phyloP scores from a whole-genome alignment of 2,888 invertebrate genomes.

The Oeneis ivallda region DNA sequence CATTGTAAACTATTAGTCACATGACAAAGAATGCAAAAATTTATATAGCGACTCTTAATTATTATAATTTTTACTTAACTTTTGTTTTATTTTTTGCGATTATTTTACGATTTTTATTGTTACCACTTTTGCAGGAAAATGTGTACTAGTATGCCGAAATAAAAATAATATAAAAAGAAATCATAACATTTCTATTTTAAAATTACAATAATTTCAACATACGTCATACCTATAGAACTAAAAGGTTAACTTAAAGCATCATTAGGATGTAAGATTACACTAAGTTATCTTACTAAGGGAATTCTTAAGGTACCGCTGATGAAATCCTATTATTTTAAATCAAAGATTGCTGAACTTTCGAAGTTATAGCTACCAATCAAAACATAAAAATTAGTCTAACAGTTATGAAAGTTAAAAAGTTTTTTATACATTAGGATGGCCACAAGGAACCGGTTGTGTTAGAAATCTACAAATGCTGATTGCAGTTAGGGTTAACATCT shows the following conservation, averaged over 20 bases:
- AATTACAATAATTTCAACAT: no score
- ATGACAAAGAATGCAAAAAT: slow-evolving; percentile 19
- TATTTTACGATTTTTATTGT: no score
- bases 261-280: no score
- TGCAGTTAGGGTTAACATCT: slow-evolving; percentile 32
- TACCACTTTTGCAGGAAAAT: background rate
- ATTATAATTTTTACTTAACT: background rate
- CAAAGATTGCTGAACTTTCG: no score
- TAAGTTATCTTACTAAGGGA: no score
- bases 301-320: no score
- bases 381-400: slow-evolving; percentile 12
- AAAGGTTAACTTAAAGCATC: no score
- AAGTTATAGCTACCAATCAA: background rate
- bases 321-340: no score
- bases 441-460: slow-evolving; percentile 43
- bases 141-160: no score
- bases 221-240: no score
- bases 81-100: background rate
- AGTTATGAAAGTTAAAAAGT: slow-evolving; percentile 6
- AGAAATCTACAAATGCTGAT: slow-evolving; percentile 59
- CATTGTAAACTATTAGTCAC: slow-evolving; percentile 12
- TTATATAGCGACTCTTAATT: background rate
- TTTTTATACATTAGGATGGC: slow-evolving; percentile 7
- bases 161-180: no score
- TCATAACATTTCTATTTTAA: no score